phyloP scores from a whole-genome alignment of 2,888 invertebrate species.

The Crepidodera aurea region DNA sequence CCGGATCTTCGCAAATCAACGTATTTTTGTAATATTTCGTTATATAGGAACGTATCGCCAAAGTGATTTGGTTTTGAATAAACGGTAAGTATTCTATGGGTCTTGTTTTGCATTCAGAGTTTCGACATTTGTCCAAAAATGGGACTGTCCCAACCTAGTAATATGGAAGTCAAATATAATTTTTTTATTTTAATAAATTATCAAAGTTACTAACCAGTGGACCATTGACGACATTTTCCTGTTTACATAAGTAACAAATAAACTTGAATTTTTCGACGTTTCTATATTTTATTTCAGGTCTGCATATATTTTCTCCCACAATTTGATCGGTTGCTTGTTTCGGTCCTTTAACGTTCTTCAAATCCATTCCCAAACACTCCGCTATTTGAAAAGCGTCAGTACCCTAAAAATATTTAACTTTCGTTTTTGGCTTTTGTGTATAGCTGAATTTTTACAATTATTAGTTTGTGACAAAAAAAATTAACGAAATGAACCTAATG shows the following conservation, averaged over 20 bases:
- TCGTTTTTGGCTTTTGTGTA: no score
- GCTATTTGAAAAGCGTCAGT: conserved; percentile 91
- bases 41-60: conserved; percentile 73
- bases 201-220: conserved; percentile 33
- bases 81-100: conserved; percentile 73
- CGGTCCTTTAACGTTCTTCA: conserved; percentile 61
- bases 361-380: conserved; percentile 82
- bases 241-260: conserved; percentile 67
- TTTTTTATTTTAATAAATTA: no score
- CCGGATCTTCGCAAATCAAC: conserved; percentile 90
- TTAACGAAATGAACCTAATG: no score
- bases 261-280: conserved; percentile 55
- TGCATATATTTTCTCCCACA: conserved; percentile 47
- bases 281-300: conserved; percentile 50
- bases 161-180: no score
- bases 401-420: conserved; percentile 64
- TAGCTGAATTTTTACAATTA: no score
- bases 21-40: conserved; percentile 80
- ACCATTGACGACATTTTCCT: conserved; percentile 50
- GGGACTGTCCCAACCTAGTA: conserved; percentile 56
- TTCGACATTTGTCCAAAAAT: conserved; percentile 76
- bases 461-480: no score
- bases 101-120: conserved; percentile 71
- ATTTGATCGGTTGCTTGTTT: conserved; percentile 61
- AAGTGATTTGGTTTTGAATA: conserved; percentile 77